Evolutionary conservation across 2,888 invertebrate species (phyloP).

Genomic region (Dysmachus trigonus): DNA sequence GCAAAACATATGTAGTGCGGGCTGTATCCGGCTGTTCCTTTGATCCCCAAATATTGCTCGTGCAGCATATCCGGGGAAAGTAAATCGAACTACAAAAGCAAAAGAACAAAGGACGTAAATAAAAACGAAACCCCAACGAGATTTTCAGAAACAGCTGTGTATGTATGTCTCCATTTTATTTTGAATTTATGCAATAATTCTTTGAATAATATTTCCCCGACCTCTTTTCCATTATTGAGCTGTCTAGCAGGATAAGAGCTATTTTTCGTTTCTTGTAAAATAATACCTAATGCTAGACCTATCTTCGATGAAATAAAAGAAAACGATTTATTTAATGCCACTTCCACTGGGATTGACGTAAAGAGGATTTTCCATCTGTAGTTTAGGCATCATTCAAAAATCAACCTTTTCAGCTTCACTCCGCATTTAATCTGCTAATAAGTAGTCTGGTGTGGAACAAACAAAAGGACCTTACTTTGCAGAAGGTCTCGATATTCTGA

Average conservation of each 20-base stretch:
- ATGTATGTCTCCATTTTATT: neutral
- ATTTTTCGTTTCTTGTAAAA: neutral
- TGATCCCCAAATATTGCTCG: neutral
- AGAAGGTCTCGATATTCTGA: no score
- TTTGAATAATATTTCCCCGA: neutral
- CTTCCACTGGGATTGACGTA: no score
- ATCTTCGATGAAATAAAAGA: no score
- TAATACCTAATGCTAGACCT: neutral
- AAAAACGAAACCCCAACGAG: neutral
- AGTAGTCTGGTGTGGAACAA: no score
- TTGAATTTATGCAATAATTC: neutral
- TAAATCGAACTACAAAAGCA: neutral
- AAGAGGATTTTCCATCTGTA: no score
- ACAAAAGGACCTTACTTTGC: no score
- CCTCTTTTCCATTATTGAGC: neutral
- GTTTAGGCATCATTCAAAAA: no score
- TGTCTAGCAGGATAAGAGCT: neutral
- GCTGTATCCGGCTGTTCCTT: neutral
- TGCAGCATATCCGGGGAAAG: neutral
- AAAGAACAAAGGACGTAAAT: neutral
- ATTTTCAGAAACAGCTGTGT: neutral
- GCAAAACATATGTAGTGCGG: neutral
- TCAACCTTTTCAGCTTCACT: no score
- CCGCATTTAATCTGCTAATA: no score
- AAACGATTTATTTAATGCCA: no score